Conservation (phyloP, 2,797 vertebrate genomes). For the Cetoscarus ocellatus region DNA sequence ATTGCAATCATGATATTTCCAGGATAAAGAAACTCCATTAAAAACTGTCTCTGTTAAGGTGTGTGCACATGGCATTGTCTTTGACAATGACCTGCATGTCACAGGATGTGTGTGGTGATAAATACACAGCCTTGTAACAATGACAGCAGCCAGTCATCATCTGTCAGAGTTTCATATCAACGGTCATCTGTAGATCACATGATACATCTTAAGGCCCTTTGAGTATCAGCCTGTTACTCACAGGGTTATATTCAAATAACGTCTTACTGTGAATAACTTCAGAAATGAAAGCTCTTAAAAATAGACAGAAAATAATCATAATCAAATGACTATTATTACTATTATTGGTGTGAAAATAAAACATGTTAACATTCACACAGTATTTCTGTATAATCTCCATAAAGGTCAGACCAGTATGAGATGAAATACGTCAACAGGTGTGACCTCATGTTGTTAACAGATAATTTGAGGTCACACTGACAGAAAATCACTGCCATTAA, state of each 20-base stretch:
- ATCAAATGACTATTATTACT: constrained; percentile 4
- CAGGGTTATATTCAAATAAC: neutral
- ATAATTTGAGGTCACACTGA: constrained; percentile 4
- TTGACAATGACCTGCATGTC: constrained; percentile 32
- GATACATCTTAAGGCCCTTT: constrained; percentile 8
- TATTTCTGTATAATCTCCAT: neutral
- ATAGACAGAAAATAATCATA: neutral
- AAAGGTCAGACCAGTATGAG: neutral
- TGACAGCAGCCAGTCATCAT: constrained; percentile 66
- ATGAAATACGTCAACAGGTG: neutral
- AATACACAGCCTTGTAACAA: constrained; percentile 46
- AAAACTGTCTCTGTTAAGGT: too few relatives aligned
- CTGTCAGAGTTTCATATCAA: constrained; percentile 26
- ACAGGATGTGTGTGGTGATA: constrained; percentile 31
- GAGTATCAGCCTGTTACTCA: constrained; percentile 15
- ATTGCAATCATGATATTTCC: too few relatives aligned
- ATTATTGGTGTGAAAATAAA: neutral
- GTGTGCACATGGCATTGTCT: neutral
- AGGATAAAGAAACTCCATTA: too few relatives aligned
- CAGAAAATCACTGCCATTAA: constrained; percentile 6
- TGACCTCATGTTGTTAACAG: neutral
- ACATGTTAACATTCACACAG: neutral
- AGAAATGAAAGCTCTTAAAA: neutral
- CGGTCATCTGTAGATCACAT: constrained; percentile 4
- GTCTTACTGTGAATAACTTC: neutral